Conservation (phyloP, 2,888 invertebrate species). For the Sphecodes monilicornis region DNA sequence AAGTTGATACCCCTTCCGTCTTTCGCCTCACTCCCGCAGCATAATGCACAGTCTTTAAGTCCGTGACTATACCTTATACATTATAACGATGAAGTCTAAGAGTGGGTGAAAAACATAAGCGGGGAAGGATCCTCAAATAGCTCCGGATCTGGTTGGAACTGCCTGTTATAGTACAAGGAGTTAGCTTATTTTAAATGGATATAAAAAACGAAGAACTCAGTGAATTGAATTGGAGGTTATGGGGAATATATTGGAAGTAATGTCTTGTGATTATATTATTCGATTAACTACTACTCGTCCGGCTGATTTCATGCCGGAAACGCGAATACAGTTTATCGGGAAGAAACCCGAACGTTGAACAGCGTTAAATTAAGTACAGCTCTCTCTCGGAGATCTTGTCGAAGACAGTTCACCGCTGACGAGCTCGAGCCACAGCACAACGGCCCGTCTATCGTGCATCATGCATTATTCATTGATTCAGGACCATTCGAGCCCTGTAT, state of each 20-base stretch:
- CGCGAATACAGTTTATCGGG: background rate
- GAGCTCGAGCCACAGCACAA: conserved; percentile 33
- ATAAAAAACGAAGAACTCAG: too few relatives aligned
- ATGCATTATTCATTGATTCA: conserved; percentile 63
- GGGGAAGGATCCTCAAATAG: too few relatives aligned
- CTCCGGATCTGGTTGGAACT: too few relatives aligned
- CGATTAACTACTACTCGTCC: background rate
- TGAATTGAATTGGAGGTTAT: too few relatives aligned
- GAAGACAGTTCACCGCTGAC: conserved; percentile 40
- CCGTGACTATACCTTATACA: too few relatives aligned
- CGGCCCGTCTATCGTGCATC: conserved; percentile 45
- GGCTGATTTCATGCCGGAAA: background rate
- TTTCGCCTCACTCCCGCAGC: too few relatives aligned
- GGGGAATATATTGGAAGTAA: background rate
- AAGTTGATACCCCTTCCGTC: too few relatives aligned
- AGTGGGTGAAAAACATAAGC: too few relatives aligned
- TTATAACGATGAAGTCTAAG: too few relatives aligned
- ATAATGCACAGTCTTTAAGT: too few relatives aligned
- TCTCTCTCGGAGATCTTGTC: conserved; percentile 25
- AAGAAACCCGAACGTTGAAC: background rate
- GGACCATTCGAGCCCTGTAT: conserved; percentile 28
- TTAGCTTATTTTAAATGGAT: too few relatives aligned
- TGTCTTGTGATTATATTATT: background rate
- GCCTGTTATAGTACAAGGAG: too few relatives aligned
- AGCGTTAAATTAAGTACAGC: conserved; percentile 22